Evolutionary conservation across 2,113 vertebrate genomes (phyloP).

Genomic region (Globicephala melas): DNA sequence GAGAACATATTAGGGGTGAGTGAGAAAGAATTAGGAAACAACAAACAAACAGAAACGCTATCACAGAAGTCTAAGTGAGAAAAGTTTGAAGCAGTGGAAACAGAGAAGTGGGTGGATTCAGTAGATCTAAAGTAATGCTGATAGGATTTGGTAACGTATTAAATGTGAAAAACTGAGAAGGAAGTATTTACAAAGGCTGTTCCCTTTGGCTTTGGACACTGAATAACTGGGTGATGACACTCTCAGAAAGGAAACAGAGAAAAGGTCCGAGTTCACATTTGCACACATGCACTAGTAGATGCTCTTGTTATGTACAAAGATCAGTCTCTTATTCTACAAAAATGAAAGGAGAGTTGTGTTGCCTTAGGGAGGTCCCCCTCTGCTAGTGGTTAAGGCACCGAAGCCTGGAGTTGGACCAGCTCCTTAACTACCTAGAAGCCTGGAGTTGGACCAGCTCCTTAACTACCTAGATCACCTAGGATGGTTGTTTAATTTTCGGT

Average conservation of each 20-base stretch:
- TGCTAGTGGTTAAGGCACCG: no score
- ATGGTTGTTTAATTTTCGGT: background rate
- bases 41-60: background rate
- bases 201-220: background rate
- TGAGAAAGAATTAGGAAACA: background rate
- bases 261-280: background rate
- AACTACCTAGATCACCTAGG: background rate
- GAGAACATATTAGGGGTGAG: background rate
- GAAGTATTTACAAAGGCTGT: background rate
- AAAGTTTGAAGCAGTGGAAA: background rate
- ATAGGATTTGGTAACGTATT: accelerated
- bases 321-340: background rate
- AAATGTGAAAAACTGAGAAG: background rate
- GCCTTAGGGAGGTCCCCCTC: background rate
- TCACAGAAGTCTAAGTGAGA: background rate
- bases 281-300: background rate
- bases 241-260: background rate
- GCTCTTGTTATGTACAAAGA: background rate
- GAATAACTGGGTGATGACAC: background rate
- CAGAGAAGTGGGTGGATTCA: background rate
- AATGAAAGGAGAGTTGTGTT: background rate
- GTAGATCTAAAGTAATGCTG: background rate
- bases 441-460: no score
- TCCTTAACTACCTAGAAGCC: no score
- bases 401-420: no score